Evolutionary conservation across 2,113 vertebrate species (phyloP), one percentile per base, ranked within the genome.

Genomic region (Diglossa brunneiventris): DNA sequence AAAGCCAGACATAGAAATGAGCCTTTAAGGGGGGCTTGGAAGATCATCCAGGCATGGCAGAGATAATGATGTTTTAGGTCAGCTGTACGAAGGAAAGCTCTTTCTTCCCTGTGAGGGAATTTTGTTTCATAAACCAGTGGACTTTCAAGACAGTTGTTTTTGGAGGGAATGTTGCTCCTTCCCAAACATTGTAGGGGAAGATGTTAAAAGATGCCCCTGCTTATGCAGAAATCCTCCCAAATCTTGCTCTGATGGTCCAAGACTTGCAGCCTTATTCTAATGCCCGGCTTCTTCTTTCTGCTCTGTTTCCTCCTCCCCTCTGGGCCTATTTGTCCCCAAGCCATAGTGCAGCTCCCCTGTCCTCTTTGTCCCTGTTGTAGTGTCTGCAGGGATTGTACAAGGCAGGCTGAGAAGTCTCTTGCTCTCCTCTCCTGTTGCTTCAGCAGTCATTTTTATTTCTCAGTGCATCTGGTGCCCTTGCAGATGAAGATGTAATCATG

Each of bases 351-450:
- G 64, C 37, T 92, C 15, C 4, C 8, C 17, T 78, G 64, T 67
- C 74, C 74, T 82, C 50, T 72, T 73, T 1, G 0, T 73, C 37
- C n/a, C 33, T 77, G 20, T 56, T 80, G 52, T 59, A 41, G 7
- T n/a, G 42, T 74, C 80, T 66, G 23, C 9, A 8, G 76, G 33
- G 59, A 80, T 30, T 15, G 42, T 68, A 23, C 23, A 26, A 56
- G 41, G n/a, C 58, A 77, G 23, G 37, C 22, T 1, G 0, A 53
- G 28, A 58, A 69, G 20, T 55, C 59, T 91, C 39, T 84, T 83
- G 80, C 83, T 55, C 30, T 80, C 44, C 35, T 80, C 41, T 90
- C 52, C 74, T 91, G 83, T 92, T 95, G 91, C 76, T 81, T 90
- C 86, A 59, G 30, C 35, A 62, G 50, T 76, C 26, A 11, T 84